Base-by-base conservation (phyloP, 2,113 vertebrate genomes). In the Astur gentilis region DNA sequence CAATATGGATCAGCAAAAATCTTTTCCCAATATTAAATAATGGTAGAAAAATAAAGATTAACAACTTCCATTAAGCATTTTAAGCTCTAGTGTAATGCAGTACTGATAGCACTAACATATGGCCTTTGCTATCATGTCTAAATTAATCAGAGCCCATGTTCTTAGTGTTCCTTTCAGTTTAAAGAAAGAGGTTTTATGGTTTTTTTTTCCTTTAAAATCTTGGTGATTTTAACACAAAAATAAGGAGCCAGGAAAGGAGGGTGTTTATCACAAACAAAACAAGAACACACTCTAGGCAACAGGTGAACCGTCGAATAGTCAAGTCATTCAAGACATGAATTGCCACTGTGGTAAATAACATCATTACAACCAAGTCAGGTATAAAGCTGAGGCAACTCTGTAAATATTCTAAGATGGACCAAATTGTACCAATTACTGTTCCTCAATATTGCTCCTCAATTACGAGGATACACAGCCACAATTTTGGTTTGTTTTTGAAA, bases 11-110 rank as follows among this genome's bases (percentile, higher is more conserved):
- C 92, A 91, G 94, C 90, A 96, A 87, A 93, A 96, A 89, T 62
- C 31, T 83, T 95, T 87, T 83, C 42, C 40, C 32, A 87, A 36
- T 47, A 69, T 79, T 96, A 96, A 95, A 72, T 85, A 81, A 89
- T n/a, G 16, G 16, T 78, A 93, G 16, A 94, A 95, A 95, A 96
- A 76, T n/a, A 90, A 91, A 92, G 45, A 83, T 92, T 72, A 95
- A 79, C 61, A 87, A 55, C 6, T 61, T 95, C 89, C 71, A 96
- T 96, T 93, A 95, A 81, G 66, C 32, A 73, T 78, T 97, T 97
- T 85, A 89, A 91, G 26, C 54, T 83, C 29, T 65, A 61, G 61
- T 27, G 60, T 40, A 96, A 97, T 66, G 58, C 65, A 82, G 71
- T 57, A 83, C 29, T 76, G 88, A 92, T 9, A 94, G 87, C 75